Evolutionary conservation across 2,113 vertebrate genomes (phyloP), one percentile per base, ranked within the genome.

Genomic region (Chaenocephalus aceratus): DNA sequence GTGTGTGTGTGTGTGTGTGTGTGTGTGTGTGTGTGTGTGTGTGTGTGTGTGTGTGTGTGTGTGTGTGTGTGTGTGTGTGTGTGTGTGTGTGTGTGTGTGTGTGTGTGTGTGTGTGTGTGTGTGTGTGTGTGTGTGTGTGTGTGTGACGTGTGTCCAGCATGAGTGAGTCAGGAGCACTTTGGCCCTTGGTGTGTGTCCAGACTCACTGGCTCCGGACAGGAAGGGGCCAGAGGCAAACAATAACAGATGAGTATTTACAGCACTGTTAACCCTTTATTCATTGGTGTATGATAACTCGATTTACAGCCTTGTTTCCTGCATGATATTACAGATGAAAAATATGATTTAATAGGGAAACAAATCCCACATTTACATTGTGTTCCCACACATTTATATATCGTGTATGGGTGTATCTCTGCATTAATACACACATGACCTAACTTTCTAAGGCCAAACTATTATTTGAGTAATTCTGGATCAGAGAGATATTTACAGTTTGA

Each of bases 191-290:
- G 36, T 9, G 86, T 88, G 92, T 91, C 94, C 91, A 95, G 94
- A 96, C 92, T 93, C 73, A 68, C 45, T 92, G 93, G 88, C 94
- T 96, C 93, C 91, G 80, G 86, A 81, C 82, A 67, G 46, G 77
- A 76, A 80, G 93, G 81, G 69, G 30, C 82, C 64, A 18, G 2
- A 62, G 62, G 86, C 85, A 90, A 82, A 95, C 30, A 92, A 87
- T 88, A 91, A 45, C 84, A 66, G 48, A 52, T 41, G 54, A 44
- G 59, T 90, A 89, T 91, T 93, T 90, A 80, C 75, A 80, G 80
- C 74, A 51, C 58, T 15, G 51, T 83, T 87, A 88, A 89, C 82
- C 72, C 75, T 69, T 85, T 64, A 63, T 41, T 75, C 71, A 26
- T 21, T 14, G 34, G 7, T 65, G 62, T 6, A 45, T 45, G 82